Percentiles rank a stretch among this genome's conserved stretches.
Evolutionary conservation across 2,888 invertebrate species (phyloP).

Genomic region (Papilio protenor): DNA sequence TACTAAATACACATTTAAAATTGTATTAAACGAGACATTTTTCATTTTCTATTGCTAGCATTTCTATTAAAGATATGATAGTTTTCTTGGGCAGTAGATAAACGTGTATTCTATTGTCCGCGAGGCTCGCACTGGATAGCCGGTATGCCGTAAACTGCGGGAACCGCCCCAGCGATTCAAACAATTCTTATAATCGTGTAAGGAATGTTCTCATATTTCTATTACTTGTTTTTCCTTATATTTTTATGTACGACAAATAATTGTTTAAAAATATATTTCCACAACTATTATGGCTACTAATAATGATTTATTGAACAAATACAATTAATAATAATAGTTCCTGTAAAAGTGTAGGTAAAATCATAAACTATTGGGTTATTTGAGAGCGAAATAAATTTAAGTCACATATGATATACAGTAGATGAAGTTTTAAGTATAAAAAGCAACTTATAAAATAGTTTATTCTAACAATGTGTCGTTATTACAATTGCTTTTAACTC

Average conservation of each 20-base stretch:
- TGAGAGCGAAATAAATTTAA: too few species aligned
- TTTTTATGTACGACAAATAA: not conserved
- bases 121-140: constrained; percentile 11
- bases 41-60: not conserved
- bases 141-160: not conserved
- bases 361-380: too few species aligned
- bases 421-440: too few species aligned
- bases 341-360: too few species aligned
- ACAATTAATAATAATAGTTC: too few species aligned
- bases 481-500: not conserved
- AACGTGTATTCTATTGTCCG: constrained; percentile 21
- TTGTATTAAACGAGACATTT: too few species aligned
- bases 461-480: not conserved
- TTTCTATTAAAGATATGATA: not conserved
- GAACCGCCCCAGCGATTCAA: constrained; percentile 5
- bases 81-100: not conserved
- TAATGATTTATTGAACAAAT: too few species aligned
- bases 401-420: too few species aligned
- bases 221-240: not conserved
- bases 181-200: constrained; percentile 26
- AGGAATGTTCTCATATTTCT: constrained; percentile 6
- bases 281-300: not conserved
- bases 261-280: not conserved
- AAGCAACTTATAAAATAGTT: not conserved
- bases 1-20: too few species aligned